phyloP scores from a whole-genome alignment of 2,797 vertebrate genomes.

The Natrix natrix region DNA sequence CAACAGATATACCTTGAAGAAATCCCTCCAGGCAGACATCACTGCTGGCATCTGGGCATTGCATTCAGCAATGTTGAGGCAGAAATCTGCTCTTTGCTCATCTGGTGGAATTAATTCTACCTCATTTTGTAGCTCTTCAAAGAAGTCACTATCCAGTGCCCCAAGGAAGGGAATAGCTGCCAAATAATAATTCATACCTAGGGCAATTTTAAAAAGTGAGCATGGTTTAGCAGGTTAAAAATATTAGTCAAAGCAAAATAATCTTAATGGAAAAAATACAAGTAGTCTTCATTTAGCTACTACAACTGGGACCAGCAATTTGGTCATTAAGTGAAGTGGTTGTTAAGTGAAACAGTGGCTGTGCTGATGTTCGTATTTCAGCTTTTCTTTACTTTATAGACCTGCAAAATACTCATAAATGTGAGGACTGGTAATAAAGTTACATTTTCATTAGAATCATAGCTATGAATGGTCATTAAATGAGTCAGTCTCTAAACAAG shows the following conservation, averaged over 20 bases:
- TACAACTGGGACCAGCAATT: background rate
- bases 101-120: slow-evolving; percentile 72
- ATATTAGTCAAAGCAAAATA: background rate
- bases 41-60: slow-evolving; percentile 53
- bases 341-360: background rate
- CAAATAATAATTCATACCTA: slow-evolving; percentile 84
- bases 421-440: background rate
- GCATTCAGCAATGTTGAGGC: slow-evolving; percentile 75
- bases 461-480: background rate
- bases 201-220: background rate
- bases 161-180: slow-evolving; percentile 81
- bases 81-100: slow-evolving; percentile 69
- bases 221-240: background rate
- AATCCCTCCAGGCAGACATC: slow-evolving; percentile 81
- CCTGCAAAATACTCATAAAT: background rate
- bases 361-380: background rate
- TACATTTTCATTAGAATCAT: background rate
- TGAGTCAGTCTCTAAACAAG: background rate
- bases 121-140: slow-evolving; percentile 65
- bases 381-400: background rate
- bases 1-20: slow-evolving; percentile 77
- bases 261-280: background rate
- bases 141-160: slow-evolving; percentile 77
- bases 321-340: background rate
- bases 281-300: background rate